Evolutionary conservation across 1,140 invertebrate genomes (phyloP), one percentile per base, ranked within the genome.

Genomic region (Aphis craccivora): DNA sequence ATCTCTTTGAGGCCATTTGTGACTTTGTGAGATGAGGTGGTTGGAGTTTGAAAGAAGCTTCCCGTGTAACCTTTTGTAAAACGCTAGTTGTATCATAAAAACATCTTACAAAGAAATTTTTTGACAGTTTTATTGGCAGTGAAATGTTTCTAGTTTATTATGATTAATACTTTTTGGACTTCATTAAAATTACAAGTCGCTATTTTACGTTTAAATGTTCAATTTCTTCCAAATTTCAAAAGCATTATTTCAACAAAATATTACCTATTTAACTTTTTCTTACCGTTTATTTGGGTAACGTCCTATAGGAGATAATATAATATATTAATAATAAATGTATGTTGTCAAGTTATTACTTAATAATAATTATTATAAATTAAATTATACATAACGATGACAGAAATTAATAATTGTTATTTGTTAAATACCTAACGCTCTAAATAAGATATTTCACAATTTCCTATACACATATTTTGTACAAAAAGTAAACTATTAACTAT

Each of bases 321-420:
- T n/a, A 76, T n/a, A 35, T 18, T 76, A 35, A 76, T 76, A 18
- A 35, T n/a, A 76, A 14, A 76, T 76, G n/a, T 18, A n/a, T n/a
- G 60, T 76, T 76, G 60, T 76, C 30, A 76, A 76, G 60, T 76
- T 76, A 76, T 76, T 76, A 76, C 60, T 18, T 76, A n/a, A n/a
- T 76, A 76, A 76, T 76, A 76, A 18, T 76, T 76, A 76, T n/a
- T 14, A 76, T n/a, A n/a, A n/a, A 76, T n/a, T n/a, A 84, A 11
- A 40, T 43, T 37, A 23, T 48, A 53, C n/a, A 88, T 2, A 88
- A 88, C 20, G n/a, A 88, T 53, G 14, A n/a, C 18, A 25, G 20
- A 89, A 89, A 89, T 89, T 20, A 55, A 35, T 55, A 23, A 55
- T 53, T 89, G 53, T 55, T 60, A 51, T 23, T 35, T 35, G 37